A percentile compares a stretch with the other conserved stretches of the same genome.
Evolutionary conservation across 2,797 vertebrate genomes (phyloP).

Genomic region (Taeniopygia guttata): DNA sequence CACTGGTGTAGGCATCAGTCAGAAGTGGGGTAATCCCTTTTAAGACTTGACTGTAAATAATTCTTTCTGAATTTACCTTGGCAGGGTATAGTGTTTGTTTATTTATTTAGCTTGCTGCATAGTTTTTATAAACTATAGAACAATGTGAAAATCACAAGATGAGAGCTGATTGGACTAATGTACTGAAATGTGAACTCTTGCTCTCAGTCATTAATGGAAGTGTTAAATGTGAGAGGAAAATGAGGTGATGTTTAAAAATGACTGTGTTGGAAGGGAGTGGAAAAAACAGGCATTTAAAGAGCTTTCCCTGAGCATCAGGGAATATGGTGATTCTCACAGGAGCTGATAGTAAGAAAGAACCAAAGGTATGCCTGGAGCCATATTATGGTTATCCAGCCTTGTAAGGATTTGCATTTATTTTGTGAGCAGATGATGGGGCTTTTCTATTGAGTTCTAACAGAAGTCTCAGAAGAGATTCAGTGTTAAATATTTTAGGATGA

Average conservation of each 20-base stretch:
- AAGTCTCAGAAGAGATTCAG: conserved; percentile 19
- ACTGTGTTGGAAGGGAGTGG: not conserved
- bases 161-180: not conserved
- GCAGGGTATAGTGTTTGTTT: not conserved
- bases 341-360: not conserved
- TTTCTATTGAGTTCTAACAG: conserved; percentile 10
- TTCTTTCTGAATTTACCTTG: not conserved
- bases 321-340: conserved; percentile 12
- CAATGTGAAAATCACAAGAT: not conserved
- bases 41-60: not conserved
- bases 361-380: conserved; percentile 45
- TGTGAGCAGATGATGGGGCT: not conserved
- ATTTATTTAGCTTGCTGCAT: not conserved
- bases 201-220: not conserved
- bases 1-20: not conserved
- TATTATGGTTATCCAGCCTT: conserved; percentile 32
- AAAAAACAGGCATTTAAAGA: conserved; percentile 11
- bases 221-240: not conserved
- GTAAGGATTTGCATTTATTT: conserved; percentile 58
- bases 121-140: not conserved
- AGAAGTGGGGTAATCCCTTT: not conserved
- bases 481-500: conserved; percentile 57
- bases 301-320: conserved; percentile 13
- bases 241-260: not conserved
- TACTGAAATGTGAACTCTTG: not conserved